Evolutionary conservation across 2,888 invertebrate species (phyloP), one percentile per base, ranked within the genome.

Genomic region (Tetragnatha montana): DNA sequence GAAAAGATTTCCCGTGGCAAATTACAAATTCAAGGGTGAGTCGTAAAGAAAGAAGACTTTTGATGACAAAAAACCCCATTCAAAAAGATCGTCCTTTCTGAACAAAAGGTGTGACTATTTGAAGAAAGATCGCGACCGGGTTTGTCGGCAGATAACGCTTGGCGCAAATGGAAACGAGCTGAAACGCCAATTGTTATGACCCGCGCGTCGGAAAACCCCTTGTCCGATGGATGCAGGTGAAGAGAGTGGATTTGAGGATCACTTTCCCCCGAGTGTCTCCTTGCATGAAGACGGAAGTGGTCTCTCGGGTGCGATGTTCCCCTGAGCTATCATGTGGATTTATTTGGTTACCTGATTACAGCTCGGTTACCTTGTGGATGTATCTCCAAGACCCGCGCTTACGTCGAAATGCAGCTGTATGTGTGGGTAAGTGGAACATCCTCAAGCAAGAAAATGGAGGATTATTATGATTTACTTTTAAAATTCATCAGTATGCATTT

Each of bases 181-280:
- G 35, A 60, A 35, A 6, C 85, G 85, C 89, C 89, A 89, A 89
- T 47, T 71, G 71, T 81, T 21, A 60, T 47, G 47, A 84, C 85
- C 78, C 60, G 51, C 8, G 35, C 19, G 2, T 35, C 35, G 85
- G 73, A 76, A 89, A 81, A 81, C 68, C 88, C 83, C 79, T n/a
- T 83, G 47, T 19, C 75, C 14, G 71, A 12, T 22, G 84, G 17
- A 84, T 35, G 35, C 35, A 35, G 35, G 35, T 35, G 69, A 50
- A 50, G 50, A 50, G 70, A 69, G 8, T 47, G 51, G 75, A 69
- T 68, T 49, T 71, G 60, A 12, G 35, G 81, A 85, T 89, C 89
- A 89, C 89, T 89, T 89, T 89, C 84, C 84, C 85, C 80, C 19
- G 47, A 8, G 75, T n/a, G 79, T 21, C 47, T 74, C 71, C n/a